phyloP scores from a whole-genome alignment of 2,888 invertebrate species.

The Siphonodentalium dalli region DNA sequence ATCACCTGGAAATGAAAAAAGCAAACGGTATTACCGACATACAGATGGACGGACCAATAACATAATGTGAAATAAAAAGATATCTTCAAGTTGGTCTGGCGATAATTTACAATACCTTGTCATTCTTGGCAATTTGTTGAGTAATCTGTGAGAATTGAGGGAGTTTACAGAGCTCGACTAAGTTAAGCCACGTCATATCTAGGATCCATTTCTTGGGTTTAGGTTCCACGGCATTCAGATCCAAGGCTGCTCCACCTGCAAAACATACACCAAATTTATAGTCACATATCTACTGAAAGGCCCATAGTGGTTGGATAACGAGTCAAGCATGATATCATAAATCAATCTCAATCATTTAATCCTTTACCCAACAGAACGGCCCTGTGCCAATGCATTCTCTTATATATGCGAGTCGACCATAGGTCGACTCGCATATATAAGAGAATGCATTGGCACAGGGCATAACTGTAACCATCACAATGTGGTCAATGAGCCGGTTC shows the following conservation, averaged over 20 bases:
- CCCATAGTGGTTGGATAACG: background rate
- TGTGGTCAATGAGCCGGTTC: too few relatives aligned
- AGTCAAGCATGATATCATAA: background rate
- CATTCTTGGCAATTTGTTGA: conserved; percentile 62
- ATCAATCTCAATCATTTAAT: background rate
- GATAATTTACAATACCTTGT: conserved; percentile 51
- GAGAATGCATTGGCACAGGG: too few relatives aligned
- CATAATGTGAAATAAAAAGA: too few relatives aligned
- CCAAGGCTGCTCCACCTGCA: conserved; percentile 65
- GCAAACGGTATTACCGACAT: too few relatives aligned
- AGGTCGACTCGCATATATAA: too few relatives aligned
- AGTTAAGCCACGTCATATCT: conserved; percentile 66
- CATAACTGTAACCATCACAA: too few relatives aligned
- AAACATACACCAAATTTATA: background rate
- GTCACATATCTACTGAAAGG: background rate
- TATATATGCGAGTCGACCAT: too few relatives aligned
- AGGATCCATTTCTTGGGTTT: conserved; percentile 67
- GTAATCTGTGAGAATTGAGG: conserved; percentile 64
- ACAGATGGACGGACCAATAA: too few relatives aligned
- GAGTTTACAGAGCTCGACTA: conserved; percentile 64
- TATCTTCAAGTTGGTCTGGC: background rate
- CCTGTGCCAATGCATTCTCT: too few relatives aligned
- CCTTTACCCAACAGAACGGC: too few relatives aligned
- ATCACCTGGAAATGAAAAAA: too few relatives aligned
- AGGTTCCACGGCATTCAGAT: conserved; percentile 65